These are phyloP conservation scores for Morpho helenor DNA, from an alignment of 2,888 invertebrate species.

Conservation along the genomic window DNA sequence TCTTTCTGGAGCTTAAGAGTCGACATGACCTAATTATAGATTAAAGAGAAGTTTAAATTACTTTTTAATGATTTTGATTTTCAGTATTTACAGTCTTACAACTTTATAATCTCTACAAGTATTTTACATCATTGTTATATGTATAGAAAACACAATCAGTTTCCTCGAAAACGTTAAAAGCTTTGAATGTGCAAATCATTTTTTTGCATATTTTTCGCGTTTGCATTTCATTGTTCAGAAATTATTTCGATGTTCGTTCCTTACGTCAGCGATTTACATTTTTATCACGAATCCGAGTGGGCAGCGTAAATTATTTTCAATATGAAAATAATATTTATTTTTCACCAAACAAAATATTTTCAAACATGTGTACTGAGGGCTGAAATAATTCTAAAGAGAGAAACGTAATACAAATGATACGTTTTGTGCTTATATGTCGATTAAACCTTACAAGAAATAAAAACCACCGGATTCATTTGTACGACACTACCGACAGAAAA, in stretches of 20 bases:
- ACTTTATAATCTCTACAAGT: too few relatives aligned
- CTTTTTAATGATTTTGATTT: too few relatives aligned
- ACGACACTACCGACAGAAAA: too few relatives aligned
- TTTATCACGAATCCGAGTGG: conserved; percentile 5
- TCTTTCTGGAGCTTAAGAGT: too few relatives aligned
- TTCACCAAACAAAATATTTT: neutral
- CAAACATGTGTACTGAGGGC: neutral
- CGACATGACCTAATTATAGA: too few relatives aligned
- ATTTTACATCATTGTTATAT: too few relatives aligned
- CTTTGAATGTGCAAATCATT: neutral
- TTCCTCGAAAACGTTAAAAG: neutral
- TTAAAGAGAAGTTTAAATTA: too few relatives aligned
- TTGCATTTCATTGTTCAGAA: neutral
- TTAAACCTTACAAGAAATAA: too few relatives aligned
- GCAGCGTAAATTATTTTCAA: conserved; percentile 2
- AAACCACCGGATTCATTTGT: too few relatives aligned
- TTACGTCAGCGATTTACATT: conserved; percentile 9
- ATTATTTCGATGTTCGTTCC: neutral
- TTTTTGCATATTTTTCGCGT: conserved; percentile 6
- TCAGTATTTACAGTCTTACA: too few relatives aligned
- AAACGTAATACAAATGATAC: neutral
- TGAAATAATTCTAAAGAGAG: neutral
- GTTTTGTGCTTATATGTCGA: too few relatives aligned
- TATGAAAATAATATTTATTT: neutral
- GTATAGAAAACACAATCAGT: neutral